phyloP scores from a whole-genome alignment of 2,113 vertebrate genomes.

The Pterocles burchelli region DNA sequence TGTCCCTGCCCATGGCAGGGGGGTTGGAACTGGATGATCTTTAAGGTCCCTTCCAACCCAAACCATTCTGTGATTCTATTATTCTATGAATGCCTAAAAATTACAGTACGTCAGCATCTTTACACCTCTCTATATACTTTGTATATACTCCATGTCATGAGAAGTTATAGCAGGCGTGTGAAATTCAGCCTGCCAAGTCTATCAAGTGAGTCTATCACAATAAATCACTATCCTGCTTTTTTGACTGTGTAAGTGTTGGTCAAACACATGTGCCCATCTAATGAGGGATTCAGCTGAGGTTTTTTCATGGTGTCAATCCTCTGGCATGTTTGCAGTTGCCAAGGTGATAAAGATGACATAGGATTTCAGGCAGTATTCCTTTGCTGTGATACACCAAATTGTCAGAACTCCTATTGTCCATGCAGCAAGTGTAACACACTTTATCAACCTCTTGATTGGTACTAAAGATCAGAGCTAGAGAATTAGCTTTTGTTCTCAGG shows the following conservation, averaged over 20 bases:
- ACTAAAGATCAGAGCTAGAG: neutral
- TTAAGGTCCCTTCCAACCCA: too few species aligned
- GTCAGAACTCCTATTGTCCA: neutral
- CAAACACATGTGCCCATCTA: neutral
- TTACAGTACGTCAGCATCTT: neutral
- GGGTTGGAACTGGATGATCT: too few species aligned
- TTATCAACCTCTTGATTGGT: neutral
- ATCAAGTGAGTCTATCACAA: neutral
- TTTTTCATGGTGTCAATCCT: neutral
- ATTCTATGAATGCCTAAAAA: neutral
- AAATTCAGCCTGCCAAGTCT: neutral
- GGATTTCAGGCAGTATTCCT: neutral
- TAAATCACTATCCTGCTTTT: neutral
- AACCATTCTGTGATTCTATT: too few species aligned
- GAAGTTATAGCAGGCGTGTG: neutral
- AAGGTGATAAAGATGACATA: neutral
- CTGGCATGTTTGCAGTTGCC: neutral
- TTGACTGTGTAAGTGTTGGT: neutral
- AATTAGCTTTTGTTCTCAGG: neutral
- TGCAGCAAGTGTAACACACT: neutral
- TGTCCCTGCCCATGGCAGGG: too few species aligned
- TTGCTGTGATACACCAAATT: neutral
- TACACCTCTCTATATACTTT: neutral
- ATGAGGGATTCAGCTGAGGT: neutral
- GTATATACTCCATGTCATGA: fast-evolving